A percentile compares a stretch with the other conserved stretches of the same genome.
Conservation (phyloP, 2,797 vertebrate species). For the Peromyscus nudipes region DNA sequence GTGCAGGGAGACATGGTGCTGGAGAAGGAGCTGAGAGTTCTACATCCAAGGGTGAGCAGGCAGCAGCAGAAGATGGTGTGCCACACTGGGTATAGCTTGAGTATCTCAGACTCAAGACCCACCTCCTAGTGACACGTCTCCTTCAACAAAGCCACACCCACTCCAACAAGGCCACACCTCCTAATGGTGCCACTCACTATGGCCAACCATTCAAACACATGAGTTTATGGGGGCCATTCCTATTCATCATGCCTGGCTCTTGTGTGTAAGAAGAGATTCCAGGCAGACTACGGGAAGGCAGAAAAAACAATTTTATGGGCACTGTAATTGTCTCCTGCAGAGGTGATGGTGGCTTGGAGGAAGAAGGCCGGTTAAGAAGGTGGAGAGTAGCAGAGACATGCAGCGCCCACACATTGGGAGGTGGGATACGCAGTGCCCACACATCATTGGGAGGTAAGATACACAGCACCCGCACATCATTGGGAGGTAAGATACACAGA, state of each 20-base stretch:
- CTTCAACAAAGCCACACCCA: background rate
- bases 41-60: background rate
- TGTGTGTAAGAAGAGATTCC: background rate
- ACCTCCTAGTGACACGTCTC: background rate
- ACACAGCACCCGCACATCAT: background rate
- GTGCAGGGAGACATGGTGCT: background rate
- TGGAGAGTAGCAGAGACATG: background rate
- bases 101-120: background rate
- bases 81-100: background rate
- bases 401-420: too few relatives aligned
- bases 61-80: background rate
- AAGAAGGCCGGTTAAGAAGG: background rate
- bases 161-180: background rate
- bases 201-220: background rate
- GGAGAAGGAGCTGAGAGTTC: background rate
- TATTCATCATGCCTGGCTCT: background rate
- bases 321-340: background rate
- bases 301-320: background rate
- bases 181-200: background rate
- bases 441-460: background rate
- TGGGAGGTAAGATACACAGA: conserved; percentile 14
- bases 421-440: too few relatives aligned
- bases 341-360: background rate
- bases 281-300: background rate
- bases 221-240: background rate